A percentile compares a stretch with the other conserved stretches of the same genome.
phyloP scores from a whole-genome alignment of 2,797 vertebrate genomes.

The Synaphobranchus kaupii region DNA sequence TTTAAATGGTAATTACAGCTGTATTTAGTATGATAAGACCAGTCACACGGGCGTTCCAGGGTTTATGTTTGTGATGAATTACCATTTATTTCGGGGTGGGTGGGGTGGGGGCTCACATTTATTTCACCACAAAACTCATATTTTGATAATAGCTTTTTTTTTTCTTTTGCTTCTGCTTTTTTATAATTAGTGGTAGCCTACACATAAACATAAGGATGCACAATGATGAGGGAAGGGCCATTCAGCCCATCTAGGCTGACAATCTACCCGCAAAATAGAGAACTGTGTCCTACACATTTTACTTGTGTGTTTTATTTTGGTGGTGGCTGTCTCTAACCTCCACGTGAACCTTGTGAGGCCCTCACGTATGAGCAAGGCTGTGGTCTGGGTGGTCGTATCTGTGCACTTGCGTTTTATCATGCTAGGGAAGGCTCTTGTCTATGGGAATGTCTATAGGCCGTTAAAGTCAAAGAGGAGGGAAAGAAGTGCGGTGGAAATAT shows the following conservation, averaged over 20 bases:
- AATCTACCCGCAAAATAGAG: neutral
- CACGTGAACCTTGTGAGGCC: too few relatives aligned
- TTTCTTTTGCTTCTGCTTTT: too few relatives aligned
- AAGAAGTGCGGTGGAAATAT: neutral
- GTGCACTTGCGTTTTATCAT: conserved; percentile 26
- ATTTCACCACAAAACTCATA: neutral
- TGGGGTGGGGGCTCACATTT: too few relatives aligned
- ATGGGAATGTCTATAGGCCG: neutral
- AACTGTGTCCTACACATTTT: neutral
- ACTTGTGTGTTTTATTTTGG: neutral
- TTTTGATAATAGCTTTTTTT: too few relatives aligned
- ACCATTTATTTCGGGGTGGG: too few relatives aligned
- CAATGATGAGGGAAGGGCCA: too few relatives aligned
- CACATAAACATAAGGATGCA: neutral
- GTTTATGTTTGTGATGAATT: neutral
- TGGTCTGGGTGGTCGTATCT: neutral
- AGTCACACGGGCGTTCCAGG: neutral
- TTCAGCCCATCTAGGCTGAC: too few relatives aligned
- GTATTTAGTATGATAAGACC: too few relatives aligned
- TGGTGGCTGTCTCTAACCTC: neutral
- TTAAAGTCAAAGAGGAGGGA: neutral
- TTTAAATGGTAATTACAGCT: too few relatives aligned
- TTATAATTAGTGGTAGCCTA: neutral
- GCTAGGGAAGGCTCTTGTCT: neutral
- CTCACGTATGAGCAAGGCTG: neutral